phyloP scores from a whole-genome alignment of 2,113 vertebrate genomes.

The Prionailurus viverrinus region DNA sequence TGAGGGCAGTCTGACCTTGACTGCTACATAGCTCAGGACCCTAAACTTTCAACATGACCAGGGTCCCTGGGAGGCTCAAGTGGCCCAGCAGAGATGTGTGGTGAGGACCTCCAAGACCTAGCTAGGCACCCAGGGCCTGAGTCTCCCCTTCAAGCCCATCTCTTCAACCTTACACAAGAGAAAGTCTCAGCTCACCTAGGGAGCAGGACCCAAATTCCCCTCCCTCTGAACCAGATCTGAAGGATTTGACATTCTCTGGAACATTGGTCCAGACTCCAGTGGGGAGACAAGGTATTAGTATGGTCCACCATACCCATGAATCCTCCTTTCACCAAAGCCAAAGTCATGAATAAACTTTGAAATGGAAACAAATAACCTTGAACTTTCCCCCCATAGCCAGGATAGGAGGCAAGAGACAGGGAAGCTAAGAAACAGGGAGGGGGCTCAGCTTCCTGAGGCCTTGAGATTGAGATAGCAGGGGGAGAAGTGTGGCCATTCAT shows the following conservation, averaged over 20 bases:
- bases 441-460: too few relatives aligned
- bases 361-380: too few relatives aligned
- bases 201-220: background rate
- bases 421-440: too few relatives aligned
- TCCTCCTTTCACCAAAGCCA: background rate
- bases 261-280: background rate
- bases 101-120: background rate
- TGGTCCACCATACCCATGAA: background rate
- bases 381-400: too few relatives aligned
- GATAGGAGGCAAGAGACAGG: too few relatives aligned
- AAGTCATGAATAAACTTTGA: background rate
- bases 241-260: background rate
- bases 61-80: background rate
- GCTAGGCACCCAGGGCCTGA: background rate
- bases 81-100: background rate
- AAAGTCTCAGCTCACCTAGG: background rate
- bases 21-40: too few relatives aligned
- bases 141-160: background rate
- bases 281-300: background rate
- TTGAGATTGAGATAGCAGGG: too few relatives aligned
- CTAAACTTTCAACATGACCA: too few relatives aligned
- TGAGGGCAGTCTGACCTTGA: too few relatives aligned
- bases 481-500: too few relatives aligned
- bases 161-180: background rate
- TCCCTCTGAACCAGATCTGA: background rate